phyloP scores from a whole-genome alignment of 2,113 vertebrate species.

The Sceloporus undulatus region DNA sequence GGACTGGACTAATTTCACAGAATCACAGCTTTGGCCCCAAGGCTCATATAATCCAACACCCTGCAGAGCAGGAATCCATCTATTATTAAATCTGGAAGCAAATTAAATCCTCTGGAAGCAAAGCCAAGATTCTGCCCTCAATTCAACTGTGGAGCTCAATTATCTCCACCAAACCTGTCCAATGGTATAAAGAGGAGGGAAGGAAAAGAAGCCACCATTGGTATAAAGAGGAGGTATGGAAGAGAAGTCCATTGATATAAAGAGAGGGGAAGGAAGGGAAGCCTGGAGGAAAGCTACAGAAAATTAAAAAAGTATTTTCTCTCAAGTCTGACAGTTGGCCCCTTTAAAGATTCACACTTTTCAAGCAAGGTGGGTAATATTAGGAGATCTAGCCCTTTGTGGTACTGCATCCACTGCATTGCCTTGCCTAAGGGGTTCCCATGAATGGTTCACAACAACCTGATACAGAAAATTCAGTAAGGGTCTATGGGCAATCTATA shows the following conservation, averaged over 20 bases:
- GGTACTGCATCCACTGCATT: background rate
- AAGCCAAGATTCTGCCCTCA: background rate
- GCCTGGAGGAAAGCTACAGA: background rate
- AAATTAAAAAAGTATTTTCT: background rate
- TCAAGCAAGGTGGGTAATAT: background rate
- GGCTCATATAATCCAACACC: too few relatives aligned
- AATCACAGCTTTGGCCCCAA: too few relatives aligned
- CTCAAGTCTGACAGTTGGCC: background rate
- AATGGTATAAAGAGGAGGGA: background rate
- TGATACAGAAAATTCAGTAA: background rate
- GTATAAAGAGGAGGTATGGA: background rate
- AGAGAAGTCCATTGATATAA: background rate
- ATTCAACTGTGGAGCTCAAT: background rate
- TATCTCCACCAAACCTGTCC: background rate
- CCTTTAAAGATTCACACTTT: background rate
- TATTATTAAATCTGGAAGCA: too few relatives aligned
- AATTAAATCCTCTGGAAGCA: background rate
- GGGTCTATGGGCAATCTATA: background rate
- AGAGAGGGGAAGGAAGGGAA: background rate
- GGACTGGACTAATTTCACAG: too few relatives aligned
- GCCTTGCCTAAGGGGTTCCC: background rate
- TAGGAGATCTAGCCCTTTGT: background rate
- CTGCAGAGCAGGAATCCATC: too few relatives aligned
- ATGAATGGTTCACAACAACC: background rate
- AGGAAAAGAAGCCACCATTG: background rate